Evolutionary conservation across 1,140 invertebrate genomes (phyloP).

Genomic region (Zophobas atratus): DNA sequence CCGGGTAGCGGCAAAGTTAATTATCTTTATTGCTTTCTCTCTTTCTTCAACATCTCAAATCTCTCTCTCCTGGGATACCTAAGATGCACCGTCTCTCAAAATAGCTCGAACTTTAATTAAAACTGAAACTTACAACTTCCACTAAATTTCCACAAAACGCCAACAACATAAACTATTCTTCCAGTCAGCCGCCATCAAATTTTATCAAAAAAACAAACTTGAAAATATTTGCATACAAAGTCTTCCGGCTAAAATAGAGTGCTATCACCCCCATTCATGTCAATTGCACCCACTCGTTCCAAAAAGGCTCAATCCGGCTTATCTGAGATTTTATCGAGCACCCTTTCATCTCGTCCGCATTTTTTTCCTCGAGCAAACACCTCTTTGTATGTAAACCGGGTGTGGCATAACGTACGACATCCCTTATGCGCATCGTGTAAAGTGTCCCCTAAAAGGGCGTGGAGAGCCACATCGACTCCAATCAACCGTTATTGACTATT

Average conservation of each 20-base stretch:
- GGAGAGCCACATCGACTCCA: constrained; percentile 29
- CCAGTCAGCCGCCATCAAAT: too few species aligned
- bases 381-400: constrained; percentile 15
- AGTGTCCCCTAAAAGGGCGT: constrained; percentile 37
- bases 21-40: too few species aligned
- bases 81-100: too few species aligned
- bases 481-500: constrained; percentile 39
- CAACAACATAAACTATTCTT: too few species aligned
- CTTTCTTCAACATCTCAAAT: too few species aligned
- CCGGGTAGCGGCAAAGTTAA: too few species aligned
- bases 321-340: constrained; percentile 1
- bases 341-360: neutral
- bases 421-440: constrained; percentile 1
- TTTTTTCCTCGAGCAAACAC: constrained; percentile 33
- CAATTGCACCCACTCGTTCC: neutral
- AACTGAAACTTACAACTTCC: too few species aligned
- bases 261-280: neutral
- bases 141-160: too few species aligned
- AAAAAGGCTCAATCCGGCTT: neutral
- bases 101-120: too few species aligned
- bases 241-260: neutral
- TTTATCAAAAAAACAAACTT: too few species aligned
- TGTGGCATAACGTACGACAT: constrained; percentile 22
- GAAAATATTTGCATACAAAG: too few species aligned
- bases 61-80: too few species aligned